These are phyloP conservation scores for Epizoanthus scotinus DNA, from an alignment of 92 coral and sea anemone species.

Conservation along the genomic window DNA sequence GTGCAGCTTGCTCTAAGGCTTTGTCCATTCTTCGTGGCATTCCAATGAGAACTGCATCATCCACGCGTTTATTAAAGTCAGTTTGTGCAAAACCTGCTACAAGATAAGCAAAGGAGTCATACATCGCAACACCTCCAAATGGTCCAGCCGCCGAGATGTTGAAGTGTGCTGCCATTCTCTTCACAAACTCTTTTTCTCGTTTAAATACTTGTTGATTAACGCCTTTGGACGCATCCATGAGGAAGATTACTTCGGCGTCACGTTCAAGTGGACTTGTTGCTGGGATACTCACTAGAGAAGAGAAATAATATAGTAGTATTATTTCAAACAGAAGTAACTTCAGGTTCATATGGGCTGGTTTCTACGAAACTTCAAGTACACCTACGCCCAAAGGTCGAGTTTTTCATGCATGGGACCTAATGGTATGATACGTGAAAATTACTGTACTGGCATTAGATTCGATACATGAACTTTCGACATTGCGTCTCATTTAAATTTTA, in stretches of 20 bases:
- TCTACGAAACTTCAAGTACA: no score
- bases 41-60: constrained; percentile 54
- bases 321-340: no score
- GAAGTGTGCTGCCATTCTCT: constrained; percentile 55
- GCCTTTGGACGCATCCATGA: constrained; percentile 75
- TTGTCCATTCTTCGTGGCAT: constrained; percentile 12
- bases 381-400: no score
- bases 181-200: constrained; percentile 78
- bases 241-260: constrained; percentile 72
- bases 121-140: constrained; percentile 62
- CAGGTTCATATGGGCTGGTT: no score
- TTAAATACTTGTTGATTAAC: constrained; percentile 62
- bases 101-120: constrained; percentile 45
- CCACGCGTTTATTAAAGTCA: constrained; percentile 50
- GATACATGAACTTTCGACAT: no score
- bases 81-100: constrained; percentile 49
- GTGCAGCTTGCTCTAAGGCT: constrained; percentile 15
- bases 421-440: no score
- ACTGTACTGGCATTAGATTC: no score
- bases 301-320: no score
- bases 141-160: constrained; percentile 57
- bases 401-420: no score
- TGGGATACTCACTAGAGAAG: constrained; percentile 14
- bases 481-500: no score
- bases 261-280: constrained; percentile 28